Evolutionary conservation across 2,888 invertebrate species (phyloP).

Genomic region (Hedya salicella): DNA sequence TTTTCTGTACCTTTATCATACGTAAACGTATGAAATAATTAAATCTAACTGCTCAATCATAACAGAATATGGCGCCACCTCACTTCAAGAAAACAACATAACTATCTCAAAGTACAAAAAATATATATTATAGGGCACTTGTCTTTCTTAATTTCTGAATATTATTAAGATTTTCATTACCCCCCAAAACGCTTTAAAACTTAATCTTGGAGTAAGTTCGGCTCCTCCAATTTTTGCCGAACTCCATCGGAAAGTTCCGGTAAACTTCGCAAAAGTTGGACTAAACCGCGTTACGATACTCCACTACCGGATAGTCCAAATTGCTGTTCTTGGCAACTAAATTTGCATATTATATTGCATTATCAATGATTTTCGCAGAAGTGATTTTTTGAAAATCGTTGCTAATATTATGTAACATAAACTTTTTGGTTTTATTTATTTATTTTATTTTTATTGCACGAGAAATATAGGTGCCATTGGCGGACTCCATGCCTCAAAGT

Average conservation of each 20-base stretch:
- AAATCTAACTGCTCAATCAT: too few species aligned
- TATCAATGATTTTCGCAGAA: slow-evolving; percentile 23
- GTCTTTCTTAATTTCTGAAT: neutral
- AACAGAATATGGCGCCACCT: too few species aligned
- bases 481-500: too few species aligned
- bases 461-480: too few species aligned
- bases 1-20: too few species aligned
- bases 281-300: slow-evolving; percentile 37
- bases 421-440: too few species aligned
- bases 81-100: too few species aligned
- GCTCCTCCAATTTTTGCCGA: slow-evolving; percentile 37
- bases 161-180: slow-evolving; percentile 19
- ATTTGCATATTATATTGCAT: slow-evolving; percentile 34
- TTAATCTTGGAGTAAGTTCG: slow-evolving; percentile 34
- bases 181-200: slow-evolving; percentile 31
- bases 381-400: slow-evolving; percentile 19
- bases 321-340: slow-evolving; percentile 35
- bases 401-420: neutral
- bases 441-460: too few species aligned
- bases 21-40: too few species aligned
- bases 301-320: slow-evolving; percentile 35
- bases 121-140: too few species aligned
- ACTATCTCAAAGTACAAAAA: too few species aligned
- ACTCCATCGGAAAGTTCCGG: slow-evolving; percentile 36
- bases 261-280: slow-evolving; percentile 31